Conservation (phyloP, 2,888 invertebrate species). For the Latrodectus elegans region DNA sequence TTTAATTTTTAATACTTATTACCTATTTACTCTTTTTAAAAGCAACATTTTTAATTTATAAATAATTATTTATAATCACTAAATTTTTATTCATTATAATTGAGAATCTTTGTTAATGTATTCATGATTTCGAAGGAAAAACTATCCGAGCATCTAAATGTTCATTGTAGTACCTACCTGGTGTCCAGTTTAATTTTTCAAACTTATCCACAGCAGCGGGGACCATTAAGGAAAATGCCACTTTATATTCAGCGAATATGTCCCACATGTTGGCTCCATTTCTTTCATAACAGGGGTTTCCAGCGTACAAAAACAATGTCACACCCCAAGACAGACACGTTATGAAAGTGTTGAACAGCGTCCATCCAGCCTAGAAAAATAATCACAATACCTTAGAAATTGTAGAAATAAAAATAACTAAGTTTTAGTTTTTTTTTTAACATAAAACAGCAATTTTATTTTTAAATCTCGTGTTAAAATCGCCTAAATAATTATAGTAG, state of each 20-base stretch:
- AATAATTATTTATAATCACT: too few relatives aligned
- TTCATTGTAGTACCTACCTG: neutral
- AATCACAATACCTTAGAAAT: neutral
- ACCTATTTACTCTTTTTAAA: too few relatives aligned
- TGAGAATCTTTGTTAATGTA: too few relatives aligned
- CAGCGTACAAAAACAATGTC: conserved; percentile 11
- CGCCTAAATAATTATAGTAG: too few relatives aligned
- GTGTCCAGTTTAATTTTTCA: neutral
- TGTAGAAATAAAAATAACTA: too few relatives aligned
- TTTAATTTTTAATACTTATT: too few relatives aligned
- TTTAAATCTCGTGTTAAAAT: too few relatives aligned
- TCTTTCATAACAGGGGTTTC: neutral
- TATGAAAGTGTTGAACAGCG: neutral
- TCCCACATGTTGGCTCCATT: neutral
- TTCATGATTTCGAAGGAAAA: neutral
- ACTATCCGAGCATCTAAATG: neutral
- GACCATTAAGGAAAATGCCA: neutral
- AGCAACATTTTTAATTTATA: too few relatives aligned
- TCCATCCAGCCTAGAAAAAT: conserved; percentile 7
- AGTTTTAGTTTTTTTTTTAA: too few relatives aligned
- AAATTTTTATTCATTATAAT: too few relatives aligned
- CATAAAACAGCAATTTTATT: too few relatives aligned
- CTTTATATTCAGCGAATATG: neutral
- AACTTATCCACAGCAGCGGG: neutral
- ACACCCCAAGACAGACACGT: neutral